These are phyloP conservation scores for Mustela nigripes DNA, from an alignment of 2,113 vertebrate species.

Conservation along the genomic window DNA sequence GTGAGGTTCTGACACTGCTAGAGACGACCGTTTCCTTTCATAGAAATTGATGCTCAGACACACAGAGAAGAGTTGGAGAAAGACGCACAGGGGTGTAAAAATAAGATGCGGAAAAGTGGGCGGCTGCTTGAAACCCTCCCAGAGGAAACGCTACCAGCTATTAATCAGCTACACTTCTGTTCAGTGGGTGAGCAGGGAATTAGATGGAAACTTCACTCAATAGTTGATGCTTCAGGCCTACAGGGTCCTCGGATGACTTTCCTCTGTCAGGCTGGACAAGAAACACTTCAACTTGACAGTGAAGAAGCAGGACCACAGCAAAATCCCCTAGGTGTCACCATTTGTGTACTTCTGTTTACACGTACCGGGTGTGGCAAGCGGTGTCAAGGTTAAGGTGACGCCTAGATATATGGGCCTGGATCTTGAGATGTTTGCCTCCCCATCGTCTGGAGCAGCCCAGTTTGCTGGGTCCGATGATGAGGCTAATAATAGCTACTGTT, in stretches of 20 bases:
- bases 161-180: slow-evolving; percentile 58
- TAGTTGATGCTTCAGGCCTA: background rate
- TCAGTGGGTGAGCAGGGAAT: background rate
- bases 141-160: slow-evolving; percentile 59
- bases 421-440: background rate
- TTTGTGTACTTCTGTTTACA: background rate
- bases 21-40: slow-evolving; percentile 48
- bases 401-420: background rate
- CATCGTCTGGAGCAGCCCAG: background rate
- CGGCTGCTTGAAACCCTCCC: background rate
- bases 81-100: slow-evolving; percentile 48
- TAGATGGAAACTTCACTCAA: slow-evolving; percentile 18
- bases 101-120: slow-evolving; percentile 56
- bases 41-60: slow-evolving; percentile 56
- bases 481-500: background rate
- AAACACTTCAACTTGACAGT: background rate
- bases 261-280: background rate
- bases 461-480: background rate
- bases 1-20: slow-evolving; percentile 26
- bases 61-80: background rate
- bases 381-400: background rate
- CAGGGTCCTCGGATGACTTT: background rate
- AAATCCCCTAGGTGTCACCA: background rate
- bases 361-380: background rate
- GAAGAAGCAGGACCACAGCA: background rate